Percentiles rank a stretch among this genome's conserved stretches.
These are phyloP conservation scores for Lasioglossum morio DNA, from an alignment of 2,888 invertebrate species.

Conservation along the genomic window DNA sequence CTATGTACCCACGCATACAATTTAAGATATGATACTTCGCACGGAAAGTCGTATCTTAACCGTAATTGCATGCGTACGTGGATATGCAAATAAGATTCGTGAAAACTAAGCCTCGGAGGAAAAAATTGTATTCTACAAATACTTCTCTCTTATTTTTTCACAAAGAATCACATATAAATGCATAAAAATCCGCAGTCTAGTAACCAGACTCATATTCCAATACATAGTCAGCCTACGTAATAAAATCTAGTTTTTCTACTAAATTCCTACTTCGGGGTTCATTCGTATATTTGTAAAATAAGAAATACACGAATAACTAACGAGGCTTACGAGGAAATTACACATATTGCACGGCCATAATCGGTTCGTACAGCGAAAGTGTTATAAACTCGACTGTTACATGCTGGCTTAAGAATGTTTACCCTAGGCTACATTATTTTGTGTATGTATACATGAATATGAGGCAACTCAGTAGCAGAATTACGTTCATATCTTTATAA, in stretches of 20 bases:
- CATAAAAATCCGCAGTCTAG: no score
- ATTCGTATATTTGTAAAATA: background rate
- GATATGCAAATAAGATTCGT: background rate
- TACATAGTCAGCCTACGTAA: background rate
- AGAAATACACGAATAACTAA: background rate
- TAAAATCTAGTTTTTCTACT: background rate
- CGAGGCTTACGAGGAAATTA: background rate
- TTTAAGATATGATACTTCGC: background rate
- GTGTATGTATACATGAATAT: background rate
- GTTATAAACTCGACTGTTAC: background rate
- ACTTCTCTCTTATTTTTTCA: no score
- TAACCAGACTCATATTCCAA: background rate
- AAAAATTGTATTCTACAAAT: no score
- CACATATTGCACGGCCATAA: background rate
- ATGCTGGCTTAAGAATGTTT: slow-evolving; percentile 1
- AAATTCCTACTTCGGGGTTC: background rate
- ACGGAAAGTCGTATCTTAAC: no score
- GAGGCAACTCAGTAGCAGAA: background rate
- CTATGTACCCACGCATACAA: background rate
- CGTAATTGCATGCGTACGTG: background rate
- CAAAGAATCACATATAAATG: no score
- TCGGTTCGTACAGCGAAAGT: background rate
- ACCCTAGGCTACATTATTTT: background rate
- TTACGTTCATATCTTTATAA: background rate
- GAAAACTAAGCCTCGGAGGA: no score